These are phyloP conservation scores for Brachyalestes nurse DNA, from an alignment of 2,797 vertebrate genomes.

Conservation along the genomic window DNA sequence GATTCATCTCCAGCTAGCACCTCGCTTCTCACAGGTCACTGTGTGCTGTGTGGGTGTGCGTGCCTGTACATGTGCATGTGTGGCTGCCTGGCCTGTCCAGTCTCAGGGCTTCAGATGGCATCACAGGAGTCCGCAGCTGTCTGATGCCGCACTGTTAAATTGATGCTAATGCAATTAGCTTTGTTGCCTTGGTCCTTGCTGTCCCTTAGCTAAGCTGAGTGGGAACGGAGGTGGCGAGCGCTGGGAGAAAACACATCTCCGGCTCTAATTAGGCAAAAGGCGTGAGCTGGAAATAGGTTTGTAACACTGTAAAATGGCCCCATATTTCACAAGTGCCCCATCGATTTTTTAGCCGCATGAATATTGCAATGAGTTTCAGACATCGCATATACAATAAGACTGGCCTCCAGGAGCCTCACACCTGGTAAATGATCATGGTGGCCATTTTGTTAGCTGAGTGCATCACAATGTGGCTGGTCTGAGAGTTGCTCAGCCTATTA, in stretches of 20 bases:
- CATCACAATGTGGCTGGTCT: slow-evolving; percentile 38
- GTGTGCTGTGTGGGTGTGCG: slow-evolving; percentile 5
- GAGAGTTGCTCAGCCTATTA: background rate
- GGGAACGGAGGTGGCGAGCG: slow-evolving; percentile 44
- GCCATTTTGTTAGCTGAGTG: slow-evolving; percentile 60
- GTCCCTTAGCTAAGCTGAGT: slow-evolving; percentile 48
- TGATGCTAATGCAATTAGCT: slow-evolving; percentile 80
- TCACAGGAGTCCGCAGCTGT: slow-evolving; percentile 69
- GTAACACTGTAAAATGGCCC: slow-evolving; percentile 64
- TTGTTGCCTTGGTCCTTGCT: slow-evolving; percentile 70
- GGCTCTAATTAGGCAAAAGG: slow-evolving; percentile 72
- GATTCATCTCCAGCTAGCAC: slow-evolving; percentile 34
- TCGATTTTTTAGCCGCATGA: slow-evolving; percentile 65
- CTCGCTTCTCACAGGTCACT: background rate
- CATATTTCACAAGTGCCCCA: slow-evolving; percentile 64
- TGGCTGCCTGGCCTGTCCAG: background rate
- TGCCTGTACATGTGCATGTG: background rate
- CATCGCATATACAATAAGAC: slow-evolving; percentile 60
- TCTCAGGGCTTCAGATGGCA: slow-evolving; percentile 25
- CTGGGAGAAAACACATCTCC: slow-evolving; percentile 61
- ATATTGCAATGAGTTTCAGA: slow-evolving; percentile 64
- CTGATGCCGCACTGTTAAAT: slow-evolving; percentile 71
- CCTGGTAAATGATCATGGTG: slow-evolving; percentile 41
- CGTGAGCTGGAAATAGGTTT: slow-evolving; percentile 65
- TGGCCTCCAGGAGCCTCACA: slow-evolving; percentile 47